phyloP scores from a whole-genome alignment of 2,113 vertebrate species.

The Callocephalon fimbriatum region DNA sequence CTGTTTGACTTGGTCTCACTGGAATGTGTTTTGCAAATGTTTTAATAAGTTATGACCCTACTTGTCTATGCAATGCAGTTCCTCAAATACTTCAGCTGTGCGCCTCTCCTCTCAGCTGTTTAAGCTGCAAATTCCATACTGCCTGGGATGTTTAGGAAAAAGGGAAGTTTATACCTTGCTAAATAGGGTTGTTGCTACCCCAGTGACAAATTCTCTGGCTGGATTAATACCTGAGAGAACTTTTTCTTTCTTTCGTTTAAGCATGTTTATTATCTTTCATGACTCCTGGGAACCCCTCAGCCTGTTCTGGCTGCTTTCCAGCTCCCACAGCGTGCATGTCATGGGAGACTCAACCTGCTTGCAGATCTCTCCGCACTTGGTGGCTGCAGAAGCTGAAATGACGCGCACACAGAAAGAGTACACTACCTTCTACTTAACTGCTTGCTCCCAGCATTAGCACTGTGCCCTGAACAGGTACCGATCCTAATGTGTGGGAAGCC shows the following conservation, averaged over 20 bases:
- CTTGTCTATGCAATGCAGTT: conserved; percentile 59
- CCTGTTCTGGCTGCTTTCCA: background rate
- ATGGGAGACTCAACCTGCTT: background rate
- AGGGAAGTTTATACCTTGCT: conserved; percentile 53
- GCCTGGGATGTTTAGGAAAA: conserved; percentile 42
- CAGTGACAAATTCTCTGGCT: background rate
- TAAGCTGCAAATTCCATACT: conserved; percentile 34
- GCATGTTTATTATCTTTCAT: background rate
- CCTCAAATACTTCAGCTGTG: conserved; percentile 25
- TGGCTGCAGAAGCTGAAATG: background rate
- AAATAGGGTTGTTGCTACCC: conserved; percentile 28
- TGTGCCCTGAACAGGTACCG: background rate
- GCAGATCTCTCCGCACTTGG: background rate
- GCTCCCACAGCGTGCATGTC: background rate
- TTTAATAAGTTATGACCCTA: conserved; percentile 64
- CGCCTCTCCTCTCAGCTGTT: conserved; percentile 31
- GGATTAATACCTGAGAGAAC: background rate
- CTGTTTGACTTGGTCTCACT: conserved; percentile 3
- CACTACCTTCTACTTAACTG: background rate
- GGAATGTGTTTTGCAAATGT: conserved; percentile 63
- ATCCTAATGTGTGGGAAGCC: background rate
- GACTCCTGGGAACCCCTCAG: background rate
- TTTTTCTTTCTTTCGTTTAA: background rate
- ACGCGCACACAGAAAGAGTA: background rate
- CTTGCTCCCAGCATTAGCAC: background rate